Conservation (phyloP, 1,140 invertebrate genomes). For the Euborellia annulipes region DNA sequence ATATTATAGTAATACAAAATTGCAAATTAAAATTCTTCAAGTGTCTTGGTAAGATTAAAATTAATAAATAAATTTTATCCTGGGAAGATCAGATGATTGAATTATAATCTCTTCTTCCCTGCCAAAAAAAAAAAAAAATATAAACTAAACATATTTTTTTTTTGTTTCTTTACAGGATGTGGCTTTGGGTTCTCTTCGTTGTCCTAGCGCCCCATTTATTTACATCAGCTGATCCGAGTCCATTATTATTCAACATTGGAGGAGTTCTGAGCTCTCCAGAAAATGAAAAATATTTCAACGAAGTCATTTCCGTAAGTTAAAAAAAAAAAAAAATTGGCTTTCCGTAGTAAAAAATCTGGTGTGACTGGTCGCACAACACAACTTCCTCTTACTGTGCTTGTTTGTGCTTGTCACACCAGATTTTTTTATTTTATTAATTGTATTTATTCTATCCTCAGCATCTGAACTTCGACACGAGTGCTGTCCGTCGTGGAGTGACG, state of each 20-base stretch:
- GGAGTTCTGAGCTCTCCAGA: constrained; percentile 71
- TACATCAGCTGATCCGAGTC: constrained; percentile 20
- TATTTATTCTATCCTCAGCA: constrained; percentile 35
- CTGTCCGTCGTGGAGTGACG: constrained; percentile 63
- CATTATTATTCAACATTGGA: constrained; percentile 69
- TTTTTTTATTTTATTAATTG: neutral
- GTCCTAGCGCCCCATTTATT: no score
- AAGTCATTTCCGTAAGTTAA: constrained; percentile 59
- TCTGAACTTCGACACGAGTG: constrained; percentile 64
- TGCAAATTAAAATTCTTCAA: no score
- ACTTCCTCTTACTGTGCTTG: neutral
- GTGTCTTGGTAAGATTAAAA: no score
- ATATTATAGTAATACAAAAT: no score
- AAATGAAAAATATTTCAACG: constrained; percentile 57
- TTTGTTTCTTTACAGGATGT: no score
- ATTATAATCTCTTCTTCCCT: no score
- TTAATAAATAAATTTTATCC: no score
- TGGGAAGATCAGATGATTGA: no score
- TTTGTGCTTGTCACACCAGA: neutral
- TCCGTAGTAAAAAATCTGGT: neutral
- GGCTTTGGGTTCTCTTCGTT: no score
- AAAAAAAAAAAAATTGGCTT: neutral
- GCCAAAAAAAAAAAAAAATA: no score
- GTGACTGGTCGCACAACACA: neutral
- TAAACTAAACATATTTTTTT: no score